Base-by-base conservation (phyloP, 1,140 invertebrate genomes). In the Polyergus mexicanus region DNA sequence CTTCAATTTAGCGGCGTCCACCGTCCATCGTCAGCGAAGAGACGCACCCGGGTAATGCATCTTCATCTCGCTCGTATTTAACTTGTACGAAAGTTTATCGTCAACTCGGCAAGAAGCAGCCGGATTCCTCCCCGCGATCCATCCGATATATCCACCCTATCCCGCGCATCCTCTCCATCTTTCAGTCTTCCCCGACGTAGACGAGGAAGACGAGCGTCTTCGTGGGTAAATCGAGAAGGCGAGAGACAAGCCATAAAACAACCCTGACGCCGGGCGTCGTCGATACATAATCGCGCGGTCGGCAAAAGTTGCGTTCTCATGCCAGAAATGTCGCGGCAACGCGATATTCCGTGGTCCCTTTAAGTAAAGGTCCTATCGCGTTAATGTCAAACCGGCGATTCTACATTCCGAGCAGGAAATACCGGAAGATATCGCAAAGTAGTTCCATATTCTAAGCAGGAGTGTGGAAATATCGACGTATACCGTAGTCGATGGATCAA, bases 81-180 rank as follows among this genome's bases (percentile, higher is more conserved):
- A 94, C 92, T 94, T 93, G 91, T 92, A 92, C 90, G 88, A 94
- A 94, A 94, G 91, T 94, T 94, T 93, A 93, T 93, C 91, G 91
- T 94, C 91, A 90, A 93, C 89, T 93, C 87, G 81, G 78, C 91
- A 91, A 91, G 92, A 92, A 91, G 78, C 87, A 68, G 63, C 89
- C 87, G 65, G 28, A 32, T 56, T 51, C 66, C 56, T 65, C n/a
- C 44, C 32, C 38, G 56, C 71, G 54, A 60, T 51, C 38, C 65
- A 22, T 58, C 54, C 58, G 41, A 68, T 62, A 66, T 44, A 58
- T 72, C 58, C 60, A 47, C 38, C 38, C 65, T 56, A 28, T 62
- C 47, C 54, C 56, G 56, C 54, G 62, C 54, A 47, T 72, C 28
- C 68, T 60, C 78, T 35, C 68, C 54, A 35, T 72, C 38, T 51